These are phyloP conservation scores for Diachrysia chrysitis DNA, from an alignment of 2,888 invertebrate species.

Conservation along the genomic window DNA sequence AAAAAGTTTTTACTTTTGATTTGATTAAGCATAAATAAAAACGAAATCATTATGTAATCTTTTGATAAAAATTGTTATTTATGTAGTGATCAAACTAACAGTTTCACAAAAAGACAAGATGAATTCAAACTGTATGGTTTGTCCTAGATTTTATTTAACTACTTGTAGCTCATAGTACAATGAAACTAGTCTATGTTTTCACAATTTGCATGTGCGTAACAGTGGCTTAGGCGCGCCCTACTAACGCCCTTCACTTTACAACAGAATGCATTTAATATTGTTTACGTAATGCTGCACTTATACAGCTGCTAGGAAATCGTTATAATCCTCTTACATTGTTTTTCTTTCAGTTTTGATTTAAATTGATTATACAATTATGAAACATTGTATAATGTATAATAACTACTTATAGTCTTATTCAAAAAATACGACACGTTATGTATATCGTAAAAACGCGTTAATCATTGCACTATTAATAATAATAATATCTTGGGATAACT, in stretches of 20 bases:
- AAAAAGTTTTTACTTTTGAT: not conserved
- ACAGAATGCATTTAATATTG: constrained; percentile 62
- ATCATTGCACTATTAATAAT: not conserved
- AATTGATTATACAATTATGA: constrained; percentile 29
- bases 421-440: not conserved
- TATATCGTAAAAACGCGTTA: not conserved
- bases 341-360: constrained; percentile 23
- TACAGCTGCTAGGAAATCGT: constrained; percentile 58
- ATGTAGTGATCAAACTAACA: not conserved
- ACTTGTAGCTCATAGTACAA: constrained; percentile 45
- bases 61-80: too few relatives aligned
- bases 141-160: constrained; percentile 47
- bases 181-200: constrained; percentile 39
- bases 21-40: not conserved
- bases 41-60: not conserved
- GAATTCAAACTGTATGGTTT: constrained; percentile 29
- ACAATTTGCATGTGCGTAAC: constrained; percentile 54
- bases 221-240: constrained; percentile 62
- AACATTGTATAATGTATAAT: constrained; percentile 25
- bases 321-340: constrained; percentile 52
- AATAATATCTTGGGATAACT: too few relatives aligned
- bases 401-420: too few relatives aligned
- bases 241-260: constrained; percentile 67
- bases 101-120: constrained; percentile 32
- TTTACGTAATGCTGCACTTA: constrained; percentile 63